phyloP scores from a whole-genome alignment of 2,113 vertebrate species.

The human region DNA sequence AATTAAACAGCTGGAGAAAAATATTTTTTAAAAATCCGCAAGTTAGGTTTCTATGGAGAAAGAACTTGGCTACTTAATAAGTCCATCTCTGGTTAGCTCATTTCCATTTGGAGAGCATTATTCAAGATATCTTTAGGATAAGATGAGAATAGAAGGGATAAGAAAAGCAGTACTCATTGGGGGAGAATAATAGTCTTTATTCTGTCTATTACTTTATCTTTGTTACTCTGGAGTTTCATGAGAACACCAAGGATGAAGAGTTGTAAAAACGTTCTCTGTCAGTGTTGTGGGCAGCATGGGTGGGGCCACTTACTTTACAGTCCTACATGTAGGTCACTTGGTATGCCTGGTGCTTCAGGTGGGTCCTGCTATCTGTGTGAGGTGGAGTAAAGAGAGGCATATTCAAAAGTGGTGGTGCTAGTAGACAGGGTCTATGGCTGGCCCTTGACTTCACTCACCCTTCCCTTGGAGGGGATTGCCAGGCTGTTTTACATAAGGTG shows the following conservation, averaged over 20 bases:
- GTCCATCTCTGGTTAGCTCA: not conserved
- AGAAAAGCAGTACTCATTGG: not conserved
- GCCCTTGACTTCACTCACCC: not conserved
- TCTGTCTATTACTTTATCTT: not conserved
- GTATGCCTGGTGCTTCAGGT: not conserved
- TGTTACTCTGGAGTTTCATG: not conserved
- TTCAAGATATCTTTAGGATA: not conserved
- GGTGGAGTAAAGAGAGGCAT: not conserved
- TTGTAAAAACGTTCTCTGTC: not conserved
- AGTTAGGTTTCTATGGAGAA: not conserved
- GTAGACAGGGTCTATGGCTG: not conserved
- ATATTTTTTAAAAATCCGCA: not conserved
- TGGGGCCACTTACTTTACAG: not conserved
- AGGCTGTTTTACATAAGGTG: not conserved
- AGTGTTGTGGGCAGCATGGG: not conserved
- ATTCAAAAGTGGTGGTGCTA: not conserved
- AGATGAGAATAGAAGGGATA: not conserved
- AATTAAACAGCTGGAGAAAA: constrained; percentile 10
- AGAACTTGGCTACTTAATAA: not conserved
- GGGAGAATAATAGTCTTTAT: not conserved
- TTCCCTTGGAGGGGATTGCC: not conserved
- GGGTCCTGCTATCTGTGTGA: not conserved
- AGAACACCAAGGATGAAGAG: not conserved
- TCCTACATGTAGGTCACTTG: not conserved
- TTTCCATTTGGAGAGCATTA: not conserved